Conservation (phyloP, 2,888 invertebrate species). For the Drosophila mercatorum region DNA sequence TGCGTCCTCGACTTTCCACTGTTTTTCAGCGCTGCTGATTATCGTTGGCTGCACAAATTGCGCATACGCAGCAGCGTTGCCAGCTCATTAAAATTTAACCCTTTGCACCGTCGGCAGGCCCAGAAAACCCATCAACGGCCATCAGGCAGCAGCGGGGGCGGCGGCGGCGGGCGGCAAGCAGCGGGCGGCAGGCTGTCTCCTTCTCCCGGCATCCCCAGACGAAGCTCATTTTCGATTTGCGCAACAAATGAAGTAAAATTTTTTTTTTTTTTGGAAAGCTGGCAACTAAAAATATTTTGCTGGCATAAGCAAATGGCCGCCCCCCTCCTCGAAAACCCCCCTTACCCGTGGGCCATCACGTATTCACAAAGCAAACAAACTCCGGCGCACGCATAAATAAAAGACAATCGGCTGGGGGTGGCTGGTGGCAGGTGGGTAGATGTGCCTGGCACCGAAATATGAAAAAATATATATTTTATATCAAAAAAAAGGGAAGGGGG, state of each 20-base stretch:
- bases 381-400: constrained; percentile 73
- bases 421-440: neutral
- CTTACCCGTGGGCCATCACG: constrained; percentile 68
- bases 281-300: constrained; percentile 49
- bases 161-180: no score
- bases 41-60: constrained; percentile 46
- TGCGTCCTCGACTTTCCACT: neutral
- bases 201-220: neutral
- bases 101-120: constrained; percentile 24
- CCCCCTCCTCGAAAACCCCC: constrained; percentile 16
- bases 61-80: constrained; percentile 61
- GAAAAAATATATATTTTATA: no score
- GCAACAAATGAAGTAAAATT: constrained; percentile 80
- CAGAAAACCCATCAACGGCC: constrained; percentile 32
- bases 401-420: constrained; percentile 27
- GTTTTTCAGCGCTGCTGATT: constrained; percentile 33
- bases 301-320: constrained; percentile 55
- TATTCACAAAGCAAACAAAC: constrained; percentile 80
- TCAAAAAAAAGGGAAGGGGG: constrained; percentile 40
- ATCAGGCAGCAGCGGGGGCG: constrained; percentile 14
- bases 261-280: constrained; percentile 60
- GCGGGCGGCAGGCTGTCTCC: neutral
- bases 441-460: constrained; percentile 34
- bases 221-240: constrained; percentile 70
- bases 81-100: constrained; percentile 59